Percentiles rank a stretch among this genome's conserved stretches.
phyloP scores from a whole-genome alignment of 2,113 vertebrate genomes.

The Trogon surrucura region DNA sequence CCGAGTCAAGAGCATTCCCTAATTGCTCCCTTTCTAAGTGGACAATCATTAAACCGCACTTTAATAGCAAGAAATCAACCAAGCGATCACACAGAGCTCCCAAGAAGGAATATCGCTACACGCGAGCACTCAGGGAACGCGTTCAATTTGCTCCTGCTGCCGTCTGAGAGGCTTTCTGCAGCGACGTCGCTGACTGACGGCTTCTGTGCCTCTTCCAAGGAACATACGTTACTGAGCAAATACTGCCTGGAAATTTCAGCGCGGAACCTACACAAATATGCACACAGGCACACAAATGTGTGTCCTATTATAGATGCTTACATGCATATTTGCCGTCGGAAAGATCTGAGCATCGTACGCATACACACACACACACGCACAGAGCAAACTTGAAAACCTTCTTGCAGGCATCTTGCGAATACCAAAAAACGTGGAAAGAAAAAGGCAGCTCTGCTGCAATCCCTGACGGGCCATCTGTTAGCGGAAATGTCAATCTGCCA shows the following conservation, averaged over 20 bases:
- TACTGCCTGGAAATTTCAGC: constrained; percentile 46
- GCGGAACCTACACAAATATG: constrained; percentile 19
- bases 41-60: constrained; percentile 17
- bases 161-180: constrained; percentile 51
- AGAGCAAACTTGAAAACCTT: constrained; percentile 56
- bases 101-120: neutral
- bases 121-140: neutral
- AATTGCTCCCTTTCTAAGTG: constrained; percentile 23
- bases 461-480: constrained; percentile 66
- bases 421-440: constrained; percentile 55
- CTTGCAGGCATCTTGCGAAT: constrained; percentile 68
- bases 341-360: constrained; percentile 32
- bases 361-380: neutral
- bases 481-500: constrained; percentile 70
- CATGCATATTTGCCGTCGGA: constrained; percentile 50
- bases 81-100: neutral
- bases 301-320: constrained; percentile 30
- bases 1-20: neutral
- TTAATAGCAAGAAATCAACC: constrained; percentile 23
- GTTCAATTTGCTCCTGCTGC: constrained; percentile 33
- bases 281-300: constrained; percentile 20
- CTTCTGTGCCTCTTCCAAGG: constrained; percentile 61
- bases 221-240: constrained; percentile 67
- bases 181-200: constrained; percentile 38
- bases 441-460: constrained; percentile 56